Evolutionary conservation across 2,797 vertebrate genomes (phyloP), one percentile per base, ranked within the genome.

Genomic region (Darevskia nairensis): DNA sequence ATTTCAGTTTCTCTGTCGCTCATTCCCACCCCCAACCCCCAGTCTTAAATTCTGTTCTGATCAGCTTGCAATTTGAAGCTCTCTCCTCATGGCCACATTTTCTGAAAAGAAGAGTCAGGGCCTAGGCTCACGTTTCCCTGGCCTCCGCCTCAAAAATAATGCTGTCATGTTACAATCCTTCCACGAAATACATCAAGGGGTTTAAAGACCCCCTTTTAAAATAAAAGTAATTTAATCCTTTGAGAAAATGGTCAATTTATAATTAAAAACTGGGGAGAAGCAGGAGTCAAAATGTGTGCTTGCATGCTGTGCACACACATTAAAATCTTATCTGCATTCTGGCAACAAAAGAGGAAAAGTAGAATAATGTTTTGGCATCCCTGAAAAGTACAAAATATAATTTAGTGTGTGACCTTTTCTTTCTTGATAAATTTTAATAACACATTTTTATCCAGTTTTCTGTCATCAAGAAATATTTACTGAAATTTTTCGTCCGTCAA

Each of bases 371-470:
- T 93, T 92, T 91, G 32, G 82, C 46, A 89, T 7, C 13, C 72
- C 3, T 0, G 81, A 68, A 87, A 77, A 71, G 79, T 81, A 69
- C 71, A 84, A 88, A 89, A 55, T 75, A 86, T 64, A 80, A 85
- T 81, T 85, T 71, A 93, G 19, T 21, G 19, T 82, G 35, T 89
- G 79, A 90, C 21, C 4, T 89, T 92, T 89, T 85, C 77, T 69
- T 84, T 86, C 5, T 86, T 82, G 39, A 89, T 89, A 92, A 84
- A 85, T 82, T 88, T 87, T 83, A 87, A 79, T 88, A 82, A 44
- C 1, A 3, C 86, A 81, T 83, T 89, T 92, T 39, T 71, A 29
- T 78, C 87, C 0, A 39, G 29, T 55, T 84, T 5, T 86, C n/a
- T 88, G 72, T 23, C 44, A 86, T 9, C 71, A 74, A 91, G 5